Percentiles rank a stretch among this genome's conserved stretches.
phyloP scores from a whole-genome alignment of 2,888 invertebrate species.

The Liopterus haemorrhoidalis region DNA sequence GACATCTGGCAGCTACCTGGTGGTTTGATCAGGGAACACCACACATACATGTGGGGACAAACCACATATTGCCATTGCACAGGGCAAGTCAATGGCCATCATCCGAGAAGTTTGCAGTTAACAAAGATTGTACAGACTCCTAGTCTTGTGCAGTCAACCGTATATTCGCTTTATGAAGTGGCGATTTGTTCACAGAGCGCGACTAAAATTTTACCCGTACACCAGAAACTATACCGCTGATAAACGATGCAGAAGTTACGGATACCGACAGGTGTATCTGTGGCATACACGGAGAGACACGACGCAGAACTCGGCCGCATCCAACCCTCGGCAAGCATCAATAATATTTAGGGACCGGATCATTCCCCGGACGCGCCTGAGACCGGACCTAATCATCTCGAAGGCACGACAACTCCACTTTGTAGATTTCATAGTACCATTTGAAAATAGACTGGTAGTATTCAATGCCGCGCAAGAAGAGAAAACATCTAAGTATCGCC shows the following conservation, averaged over 20 bases:
- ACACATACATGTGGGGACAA: no score
- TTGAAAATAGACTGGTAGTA: slow-evolving; percentile 35
- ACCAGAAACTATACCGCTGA: no score
- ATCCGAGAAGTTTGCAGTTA: neutral
- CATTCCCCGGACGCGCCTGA: slow-evolving; percentile 23
- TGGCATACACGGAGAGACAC: slow-evolving; percentile 33
- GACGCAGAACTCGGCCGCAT: slow-evolving; percentile 31
- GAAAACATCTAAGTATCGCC: slow-evolving; percentile 28
- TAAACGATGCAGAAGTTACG: slow-evolving; percentile 36
- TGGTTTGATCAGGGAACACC: no score
- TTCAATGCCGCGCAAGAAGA: slow-evolving; percentile 30
- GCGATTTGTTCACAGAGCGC: no score
- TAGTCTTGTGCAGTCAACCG: no score
- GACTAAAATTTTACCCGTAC: no score
- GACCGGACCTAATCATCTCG: slow-evolving; percentile 32
- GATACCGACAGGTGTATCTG: slow-evolving; percentile 36
- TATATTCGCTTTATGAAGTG: no score
- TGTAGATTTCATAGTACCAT: slow-evolving; percentile 36
- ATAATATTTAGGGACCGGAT: slow-evolving; percentile 24
- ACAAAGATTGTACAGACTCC: neutral
- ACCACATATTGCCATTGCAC: neutral
- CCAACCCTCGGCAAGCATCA: slow-evolving; percentile 17
- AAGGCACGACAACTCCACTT: slow-evolving; percentile 31
- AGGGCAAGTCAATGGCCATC: neutral
- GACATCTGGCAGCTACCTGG: no score